These are phyloP conservation scores for Lepisosteus oculatus DNA, from an alignment of 2,113 vertebrate species.

Conservation along the genomic window DNA sequence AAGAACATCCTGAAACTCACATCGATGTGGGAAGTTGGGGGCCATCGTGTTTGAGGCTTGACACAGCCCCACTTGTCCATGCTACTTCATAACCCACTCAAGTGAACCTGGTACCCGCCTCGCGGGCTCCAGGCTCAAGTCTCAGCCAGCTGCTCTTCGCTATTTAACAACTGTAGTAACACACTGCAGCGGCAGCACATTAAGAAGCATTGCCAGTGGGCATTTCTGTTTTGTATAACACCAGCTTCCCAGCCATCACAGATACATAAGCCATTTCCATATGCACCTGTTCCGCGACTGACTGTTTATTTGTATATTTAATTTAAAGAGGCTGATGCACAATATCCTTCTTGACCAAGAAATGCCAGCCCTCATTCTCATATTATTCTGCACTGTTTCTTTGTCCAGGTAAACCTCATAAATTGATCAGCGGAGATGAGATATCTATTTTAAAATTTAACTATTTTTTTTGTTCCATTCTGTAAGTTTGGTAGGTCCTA, in stretches of 20 bases:
- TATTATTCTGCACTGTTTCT: too few relatives aligned
- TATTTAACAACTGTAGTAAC: slow-evolving; percentile 27
- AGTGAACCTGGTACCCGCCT: slow-evolving; percentile 25
- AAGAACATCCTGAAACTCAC: slow-evolving; percentile 2
- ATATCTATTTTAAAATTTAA: too few relatives aligned
- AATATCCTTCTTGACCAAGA: too few relatives aligned
- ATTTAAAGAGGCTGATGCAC: neutral
- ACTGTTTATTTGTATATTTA: neutral
- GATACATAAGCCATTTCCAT: slow-evolving; percentile 5
- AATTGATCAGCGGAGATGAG: too few relatives aligned
- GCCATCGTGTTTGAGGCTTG: slow-evolving; percentile 38
- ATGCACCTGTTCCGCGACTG: slow-evolving; percentile 36
- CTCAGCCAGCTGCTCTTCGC: slow-evolving; percentile 37
- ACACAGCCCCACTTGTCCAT: slow-evolving; percentile 40
- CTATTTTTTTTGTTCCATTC: too few relatives aligned
- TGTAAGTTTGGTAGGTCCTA: too few relatives aligned
- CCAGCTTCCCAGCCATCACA: slow-evolving; percentile 3
- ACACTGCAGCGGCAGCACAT: slow-evolving; percentile 26
- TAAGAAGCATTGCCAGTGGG: slow-evolving; percentile 35
- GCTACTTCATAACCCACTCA: slow-evolving; percentile 34
- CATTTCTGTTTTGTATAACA: slow-evolving; percentile 33
- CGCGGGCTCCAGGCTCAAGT: slow-evolving; percentile 10
- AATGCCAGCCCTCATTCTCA: too few relatives aligned
- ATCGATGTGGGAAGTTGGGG: slow-evolving; percentile 10
- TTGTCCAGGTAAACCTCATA: too few relatives aligned